Evolutionary conservation across 2,113 vertebrate species (phyloP), one percentile per base, ranked within the genome.

Genomic region (Macaca nemestrina): DNA sequence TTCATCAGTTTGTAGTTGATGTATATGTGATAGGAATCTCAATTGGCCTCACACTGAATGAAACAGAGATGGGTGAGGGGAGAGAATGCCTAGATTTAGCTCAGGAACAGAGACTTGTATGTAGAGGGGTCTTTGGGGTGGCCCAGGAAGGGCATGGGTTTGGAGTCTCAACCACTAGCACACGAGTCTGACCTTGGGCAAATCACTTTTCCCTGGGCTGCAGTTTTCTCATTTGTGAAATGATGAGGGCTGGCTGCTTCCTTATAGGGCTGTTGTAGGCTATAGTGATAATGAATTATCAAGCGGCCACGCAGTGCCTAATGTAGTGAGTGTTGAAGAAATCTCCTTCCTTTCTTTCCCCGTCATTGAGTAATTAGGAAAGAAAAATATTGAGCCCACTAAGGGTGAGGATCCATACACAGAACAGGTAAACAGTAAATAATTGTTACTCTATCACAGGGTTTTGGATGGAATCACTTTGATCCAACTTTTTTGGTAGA

Each of bases 1-100:
- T 98, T 97, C 97, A 88, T 93, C 79, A 30, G 16, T 95, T 98
- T 98, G 98, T 96, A 59, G 97, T 97, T 97, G 98, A 98, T 96
- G 97, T 88, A 68, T 96, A 84, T 97, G 92, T 93, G 95, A 89
- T 1, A 11, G 67, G 94, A 92, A 97, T 98, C 97, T 98, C 98
- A 98, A 92, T 97, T 73, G 97, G 90, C 73, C 67, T 95, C 89
- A 73, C 67, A 50, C 97, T 70, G 93, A 97, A 84, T 95, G 96
- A 93, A 96, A 94, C 97, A 84, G 80, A 61, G 52, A 35, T 18
- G 82, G 38, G 45, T 35, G 35, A 2, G 45, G 61, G 68, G 52
- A 40, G 68, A 25, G 80, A 38, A 32, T 0, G 23, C 38, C 32
- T 25, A 55, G 61, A 27, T 52, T 48, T 59, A 48, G 59, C 50